phyloP scores from a whole-genome alignment of 2,113 vertebrate genomes.

The Rhodinocichla rosea region DNA sequence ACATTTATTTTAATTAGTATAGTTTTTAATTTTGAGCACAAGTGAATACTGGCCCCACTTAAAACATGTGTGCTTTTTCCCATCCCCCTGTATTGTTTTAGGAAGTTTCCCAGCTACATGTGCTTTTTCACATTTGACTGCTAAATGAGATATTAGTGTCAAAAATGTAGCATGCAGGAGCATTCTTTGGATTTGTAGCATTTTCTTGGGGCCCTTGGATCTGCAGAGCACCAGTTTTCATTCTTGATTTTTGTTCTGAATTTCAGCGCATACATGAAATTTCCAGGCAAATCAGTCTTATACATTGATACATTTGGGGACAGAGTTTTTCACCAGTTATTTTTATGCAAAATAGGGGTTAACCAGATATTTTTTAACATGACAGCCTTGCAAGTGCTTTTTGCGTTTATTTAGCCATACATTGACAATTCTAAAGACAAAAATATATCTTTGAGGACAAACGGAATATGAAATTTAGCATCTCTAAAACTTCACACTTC shows the following conservation, averaged over 20 bases:
- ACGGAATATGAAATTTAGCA: neutral
- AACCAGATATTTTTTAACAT: neutral
- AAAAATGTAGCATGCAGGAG: neutral
- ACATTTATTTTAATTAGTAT: neutral
- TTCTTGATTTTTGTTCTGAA: neutral
- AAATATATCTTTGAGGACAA: neutral
- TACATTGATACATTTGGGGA: neutral
- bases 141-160: neutral
- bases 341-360: neutral
- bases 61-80: neutral
- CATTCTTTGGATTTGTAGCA: neutral
- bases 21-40: conserved; percentile 4
- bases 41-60: neutral
- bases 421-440: neutral
- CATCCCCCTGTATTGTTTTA: neutral
- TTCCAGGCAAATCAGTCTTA: neutral
- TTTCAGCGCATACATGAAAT: neutral
- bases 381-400: neutral
- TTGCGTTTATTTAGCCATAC: neutral
- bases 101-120: neutral
- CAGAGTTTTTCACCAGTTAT: neutral
- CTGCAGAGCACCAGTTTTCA: neutral
- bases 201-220: neutral
- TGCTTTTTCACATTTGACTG: neutral
- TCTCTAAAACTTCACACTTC: neutral